Percentiles rank a stretch among this genome's conserved stretches.
Conservation (phyloP, 2,113 vertebrate species). For the Paradoxurus hermaphroditus region DNA sequence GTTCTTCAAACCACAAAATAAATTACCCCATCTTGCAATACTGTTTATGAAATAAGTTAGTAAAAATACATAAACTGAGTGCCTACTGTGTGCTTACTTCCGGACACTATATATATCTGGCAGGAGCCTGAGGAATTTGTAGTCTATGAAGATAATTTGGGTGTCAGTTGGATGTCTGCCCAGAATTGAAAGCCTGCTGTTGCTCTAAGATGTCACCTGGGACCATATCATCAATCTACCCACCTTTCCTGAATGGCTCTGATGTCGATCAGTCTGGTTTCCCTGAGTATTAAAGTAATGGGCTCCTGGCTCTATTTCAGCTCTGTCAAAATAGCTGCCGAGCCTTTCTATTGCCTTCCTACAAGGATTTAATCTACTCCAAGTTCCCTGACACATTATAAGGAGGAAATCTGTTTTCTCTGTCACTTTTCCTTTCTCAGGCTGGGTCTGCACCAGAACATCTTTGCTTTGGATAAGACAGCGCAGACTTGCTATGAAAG, state of each 20-base stretch:
- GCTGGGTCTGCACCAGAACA: slow-evolving; percentile 55
- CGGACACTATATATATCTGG: neutral
- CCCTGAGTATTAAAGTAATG: slow-evolving; percentile 69
- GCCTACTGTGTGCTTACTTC: neutral
- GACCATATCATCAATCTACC: slow-evolving; percentile 68
- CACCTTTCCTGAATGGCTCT: slow-evolving; percentile 54
- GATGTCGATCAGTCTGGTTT: slow-evolving; percentile 60
- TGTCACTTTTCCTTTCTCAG: slow-evolving; percentile 71
- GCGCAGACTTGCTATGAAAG: slow-evolving; percentile 52
- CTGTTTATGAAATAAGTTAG: neutral
- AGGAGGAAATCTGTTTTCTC: slow-evolving; percentile 73
- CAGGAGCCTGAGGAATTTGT: neutral
- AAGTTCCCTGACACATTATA: slow-evolving; percentile 73
- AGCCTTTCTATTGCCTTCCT: slow-evolving; percentile 66
- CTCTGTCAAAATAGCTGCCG: slow-evolving; percentile 64
- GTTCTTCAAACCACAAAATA: neutral
- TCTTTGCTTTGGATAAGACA: slow-evolving; percentile 66
- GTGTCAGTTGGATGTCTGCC: slow-evolving; percentile 63
- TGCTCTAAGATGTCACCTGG: slow-evolving; percentile 57
- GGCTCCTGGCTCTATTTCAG: slow-evolving; percentile 68
- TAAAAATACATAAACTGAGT: neutral
- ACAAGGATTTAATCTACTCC: slow-evolving; percentile 73
- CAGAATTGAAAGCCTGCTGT: slow-evolving; percentile 54
- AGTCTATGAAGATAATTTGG: neutral
- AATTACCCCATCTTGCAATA: neutral